Evolutionary conservation across 1,140 invertebrate genomes (phyloP).

Genomic region (Bilobella aurantiaca): DNA sequence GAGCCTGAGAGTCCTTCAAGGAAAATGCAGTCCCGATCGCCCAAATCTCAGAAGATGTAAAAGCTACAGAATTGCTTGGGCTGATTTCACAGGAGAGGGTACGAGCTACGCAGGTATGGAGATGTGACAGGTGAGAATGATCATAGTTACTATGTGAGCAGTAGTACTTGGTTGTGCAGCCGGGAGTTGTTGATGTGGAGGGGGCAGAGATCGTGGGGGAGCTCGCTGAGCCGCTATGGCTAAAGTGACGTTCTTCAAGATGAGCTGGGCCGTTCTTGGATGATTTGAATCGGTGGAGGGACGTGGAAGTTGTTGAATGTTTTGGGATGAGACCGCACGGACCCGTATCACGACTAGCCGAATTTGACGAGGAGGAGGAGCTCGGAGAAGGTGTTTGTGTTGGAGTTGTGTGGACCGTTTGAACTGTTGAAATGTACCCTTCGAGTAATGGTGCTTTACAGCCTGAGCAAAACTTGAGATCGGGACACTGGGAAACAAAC

Average conservation of each 20-base stretch:
- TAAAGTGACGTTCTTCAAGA: background rate
- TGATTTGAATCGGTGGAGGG: constrained; percentile 1
- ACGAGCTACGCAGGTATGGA: constrained; percentile 30
- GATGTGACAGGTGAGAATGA: constrained; percentile 31
- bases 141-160: constrained; percentile 34
- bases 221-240: background rate
- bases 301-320: constrained; percentile 6
- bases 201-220: background rate
- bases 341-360: constrained; percentile 1
- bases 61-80: constrained; percentile 32
- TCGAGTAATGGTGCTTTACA: constrained; percentile 33
- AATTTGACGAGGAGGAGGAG: constrained; percentile 2
- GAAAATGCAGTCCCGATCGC: constrained; percentile 33
- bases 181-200: constrained; percentile 1
- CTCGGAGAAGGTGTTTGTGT: constrained; percentile 16
- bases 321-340: background rate
- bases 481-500: constrained; percentile 33
- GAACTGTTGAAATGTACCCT: constrained; percentile 34
- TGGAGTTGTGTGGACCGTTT: constrained; percentile 28
- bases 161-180: constrained; percentile 27
- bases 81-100: constrained; percentile 33
- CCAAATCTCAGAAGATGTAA: constrained; percentile 33
- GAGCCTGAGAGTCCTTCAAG: constrained; percentile 30
- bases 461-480: constrained; percentile 33
- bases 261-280: background rate